Evolutionary conservation across 2,888 invertebrate genomes (phyloP), one percentile per base, ranked within the genome.

Genomic region (Alcis repandata): DNA sequence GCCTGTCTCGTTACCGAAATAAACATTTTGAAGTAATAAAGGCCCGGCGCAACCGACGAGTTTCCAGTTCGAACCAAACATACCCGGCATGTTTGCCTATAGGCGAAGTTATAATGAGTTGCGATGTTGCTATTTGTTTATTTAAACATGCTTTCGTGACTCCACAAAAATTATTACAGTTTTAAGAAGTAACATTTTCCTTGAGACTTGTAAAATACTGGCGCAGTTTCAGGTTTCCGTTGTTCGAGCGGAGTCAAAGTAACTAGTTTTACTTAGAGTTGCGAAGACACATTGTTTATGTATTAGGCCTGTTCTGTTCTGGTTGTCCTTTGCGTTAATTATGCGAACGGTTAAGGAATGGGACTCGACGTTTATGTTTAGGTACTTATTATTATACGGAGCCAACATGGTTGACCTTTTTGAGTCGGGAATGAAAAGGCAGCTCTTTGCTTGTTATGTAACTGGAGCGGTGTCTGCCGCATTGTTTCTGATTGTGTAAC

Each of bases 21-120:
- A 73, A 66, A 74, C 59, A 68, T 68, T 69, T 63, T 63, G 52
- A 72, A 75, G 75, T 79, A 77, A 75, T 78, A 79, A 79, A 76
- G 63, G 64, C 70, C 52, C 10, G 46, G 68, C 74, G 68, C 68
- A 68, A 60, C 70, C 66, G 63, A 72, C 66, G 73, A 74, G 53
- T 58, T 69, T 64, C 58, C 79, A 78, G 73, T 79, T 78, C 63
- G 41, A 38, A 27, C 41, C 64, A 72, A 72, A 80, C 75, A 77
- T 72, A 76, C 67, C 72, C 59, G 65, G 61, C 71, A 67, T 76
- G 76, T 81, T 80, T 78, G 73, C 75, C 70, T 76, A 72, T 73
- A 66, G 70, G 64, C 74, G 59, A 84, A 85, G 82, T 86, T 86
- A 79, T 85, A 86, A 86, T 83, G 83, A 86, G 83, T 83, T 81